A percentile compares a stretch with the other conserved stretches of the same genome.
Conservation (phyloP, 1,140 invertebrate species). For the Zaprionus tsacasi region DNA sequence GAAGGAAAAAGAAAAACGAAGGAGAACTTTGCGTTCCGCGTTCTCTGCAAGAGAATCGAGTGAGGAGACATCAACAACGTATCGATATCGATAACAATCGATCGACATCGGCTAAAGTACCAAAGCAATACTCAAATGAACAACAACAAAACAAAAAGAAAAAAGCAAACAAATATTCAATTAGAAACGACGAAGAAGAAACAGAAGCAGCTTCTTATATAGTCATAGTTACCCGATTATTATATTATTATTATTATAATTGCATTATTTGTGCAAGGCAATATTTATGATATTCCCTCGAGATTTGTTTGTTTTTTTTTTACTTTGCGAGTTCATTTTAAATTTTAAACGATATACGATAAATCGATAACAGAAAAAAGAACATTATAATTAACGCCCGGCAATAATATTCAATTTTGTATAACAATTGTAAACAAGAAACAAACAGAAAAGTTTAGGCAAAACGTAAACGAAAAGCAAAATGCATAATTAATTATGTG, state of each 20-base stretch:
- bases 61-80: conserved; percentile 52
- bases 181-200: conserved; percentile 61
- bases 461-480: conserved; percentile 31
- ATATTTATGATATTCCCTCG: conserved; percentile 21
- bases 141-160: conserved; percentile 33
- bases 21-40: conserved; percentile 25
- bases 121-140: conserved; percentile 84
- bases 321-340: conserved; percentile 22
- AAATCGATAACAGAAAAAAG: conserved; percentile 12
- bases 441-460: conserved; percentile 22
- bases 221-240: conserved; percentile 56
- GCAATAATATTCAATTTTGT: conserved; percentile 81
- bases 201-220: conserved; percentile 55
- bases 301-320: conserved; percentile 34
- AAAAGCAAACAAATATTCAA: conserved; percentile 71
- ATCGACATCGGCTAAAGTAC: conserved; percentile 84
- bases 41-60: conserved; percentile 5
- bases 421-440: conserved; percentile 69
- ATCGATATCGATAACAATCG: conserved; percentile 41
- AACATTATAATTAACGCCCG: conserved; percentile 65
- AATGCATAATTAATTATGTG: conserved; percentile 60
- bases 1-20: neutral
- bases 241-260: conserved; percentile 48
- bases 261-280: conserved; percentile 12
- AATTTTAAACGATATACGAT: conserved; percentile 26